Conservation (phyloP, 1,140 invertebrate genomes). For the Delia radicum region DNA sequence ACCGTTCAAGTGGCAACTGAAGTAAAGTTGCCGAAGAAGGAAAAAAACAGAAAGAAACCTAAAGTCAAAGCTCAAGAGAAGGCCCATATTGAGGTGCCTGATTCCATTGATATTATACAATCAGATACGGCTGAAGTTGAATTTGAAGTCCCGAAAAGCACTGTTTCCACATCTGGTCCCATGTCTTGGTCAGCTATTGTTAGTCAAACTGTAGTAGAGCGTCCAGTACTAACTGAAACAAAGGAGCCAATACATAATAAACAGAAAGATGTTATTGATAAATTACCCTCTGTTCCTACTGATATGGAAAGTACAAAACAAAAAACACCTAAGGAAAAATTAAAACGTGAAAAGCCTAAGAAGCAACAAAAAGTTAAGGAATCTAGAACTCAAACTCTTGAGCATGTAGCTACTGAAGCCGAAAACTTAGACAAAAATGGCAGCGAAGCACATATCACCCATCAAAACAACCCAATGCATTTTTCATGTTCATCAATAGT, state of each 20-base stretch:
- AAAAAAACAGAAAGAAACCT: background rate
- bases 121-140: background rate
- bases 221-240: background rate
- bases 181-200: conserved; percentile 33
- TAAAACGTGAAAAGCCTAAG: background rate
- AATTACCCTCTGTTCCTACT: too few relatives aligned
- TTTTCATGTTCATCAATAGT: too few relatives aligned
- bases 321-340: background rate
- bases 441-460: too few relatives aligned
- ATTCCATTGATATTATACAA: background rate
- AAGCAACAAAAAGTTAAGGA: background rate
- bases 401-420: background rate
- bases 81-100: background rate
- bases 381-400: background rate
- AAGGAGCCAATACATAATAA: background rate
- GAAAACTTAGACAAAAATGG: background rate
- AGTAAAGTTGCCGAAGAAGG: background rate
- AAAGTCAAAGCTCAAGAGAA: background rate
- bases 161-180: too few relatives aligned
- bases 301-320: background rate
- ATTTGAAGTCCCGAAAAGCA: background rate
- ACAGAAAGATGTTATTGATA: too few relatives aligned
- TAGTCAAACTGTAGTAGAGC: conserved; percentile 25
- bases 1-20: background rate
- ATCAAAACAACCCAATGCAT: too few relatives aligned